Percentiles rank a stretch among this genome's conserved stretches.
These are phyloP conservation scores for Strix occidentalis DNA, from an alignment of 2,797 vertebrate species.

Conservation along the genomic window DNA sequence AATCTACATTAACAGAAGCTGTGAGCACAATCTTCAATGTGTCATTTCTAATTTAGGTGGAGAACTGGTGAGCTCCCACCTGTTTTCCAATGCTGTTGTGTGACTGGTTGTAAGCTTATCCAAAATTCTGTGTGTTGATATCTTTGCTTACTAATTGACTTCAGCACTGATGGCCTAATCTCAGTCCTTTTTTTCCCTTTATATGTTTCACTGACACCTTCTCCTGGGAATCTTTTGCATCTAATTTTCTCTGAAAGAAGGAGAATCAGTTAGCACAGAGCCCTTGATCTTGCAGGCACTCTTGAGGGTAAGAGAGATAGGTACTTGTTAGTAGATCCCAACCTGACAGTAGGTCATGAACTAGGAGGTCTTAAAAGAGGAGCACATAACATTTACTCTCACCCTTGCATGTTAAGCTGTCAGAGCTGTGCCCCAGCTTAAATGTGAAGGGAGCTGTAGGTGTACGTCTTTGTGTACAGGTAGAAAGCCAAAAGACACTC, in stretches of 20 bases:
- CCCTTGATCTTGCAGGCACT: not conserved
- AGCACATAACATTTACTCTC: not conserved
- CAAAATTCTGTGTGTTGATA: not conserved
- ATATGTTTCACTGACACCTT: not conserved
- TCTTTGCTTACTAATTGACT: not conserved
- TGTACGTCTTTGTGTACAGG: not conserved
- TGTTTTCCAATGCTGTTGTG: not conserved
- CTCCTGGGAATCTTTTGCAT: not conserved
- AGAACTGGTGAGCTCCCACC: not conserved
- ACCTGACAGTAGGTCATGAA: not conserved
- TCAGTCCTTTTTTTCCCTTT: not conserved
- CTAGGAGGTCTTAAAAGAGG: not conserved
- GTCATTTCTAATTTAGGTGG: not conserved
- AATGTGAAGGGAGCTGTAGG: not conserved
- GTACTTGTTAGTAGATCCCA: not conserved
- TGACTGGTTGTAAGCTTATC: not conserved
- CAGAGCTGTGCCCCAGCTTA: accelerated
- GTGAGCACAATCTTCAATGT: not conserved
- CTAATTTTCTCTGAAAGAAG: not conserved
- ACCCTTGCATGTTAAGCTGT: not conserved
- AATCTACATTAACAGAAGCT: not conserved
- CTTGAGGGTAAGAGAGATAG: not conserved
- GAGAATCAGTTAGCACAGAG: not conserved
- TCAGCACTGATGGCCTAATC: not conserved
- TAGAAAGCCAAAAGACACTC: not conserved